Percentiles rank a stretch among this genome's conserved stretches.
Conservation (phyloP, 2,888 invertebrate species). For the Aspidiotus destructor region DNA sequence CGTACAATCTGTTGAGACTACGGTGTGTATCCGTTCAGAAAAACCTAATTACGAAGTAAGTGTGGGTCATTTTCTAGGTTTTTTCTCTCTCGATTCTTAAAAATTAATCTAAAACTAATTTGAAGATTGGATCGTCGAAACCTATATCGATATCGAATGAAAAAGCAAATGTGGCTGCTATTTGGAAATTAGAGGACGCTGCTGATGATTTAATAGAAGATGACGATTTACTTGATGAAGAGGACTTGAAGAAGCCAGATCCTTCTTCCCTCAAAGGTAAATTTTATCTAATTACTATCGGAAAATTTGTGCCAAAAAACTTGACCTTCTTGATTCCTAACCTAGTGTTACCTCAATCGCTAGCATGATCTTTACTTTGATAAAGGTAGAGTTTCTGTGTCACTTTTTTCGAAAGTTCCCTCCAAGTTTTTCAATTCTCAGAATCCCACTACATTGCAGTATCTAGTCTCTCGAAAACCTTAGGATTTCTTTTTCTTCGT, state of each 20-base stretch:
- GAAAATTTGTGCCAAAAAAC: not conserved
- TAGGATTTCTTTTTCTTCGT: too few species aligned
- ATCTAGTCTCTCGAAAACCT: too few species aligned
- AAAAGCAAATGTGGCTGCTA: slow-evolving; percentile 41
- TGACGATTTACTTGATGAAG: slow-evolving; percentile 78
- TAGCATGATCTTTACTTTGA: too few species aligned
- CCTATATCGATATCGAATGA: slow-evolving; percentile 44
- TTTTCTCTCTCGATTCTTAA: not conserved
- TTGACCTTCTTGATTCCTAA: too few species aligned
- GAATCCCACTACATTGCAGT: too few species aligned
- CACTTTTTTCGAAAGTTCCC: too few species aligned
- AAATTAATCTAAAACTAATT: slow-evolving; percentile 14
- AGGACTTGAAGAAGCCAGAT: slow-evolving; percentile 80
- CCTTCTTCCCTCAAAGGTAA: slow-evolving; percentile 70
- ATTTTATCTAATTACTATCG: slow-evolving; percentile 14
- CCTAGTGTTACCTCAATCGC: too few species aligned
- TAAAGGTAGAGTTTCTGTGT: too few species aligned
- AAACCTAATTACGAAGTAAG: slow-evolving; percentile 63
- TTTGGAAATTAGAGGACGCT: slow-evolving; percentile 65
- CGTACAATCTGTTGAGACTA: too few species aligned
- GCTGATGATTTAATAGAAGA: slow-evolving; percentile 68
- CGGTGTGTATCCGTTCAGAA: not conserved
- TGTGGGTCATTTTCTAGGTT: slow-evolving; percentile 11
- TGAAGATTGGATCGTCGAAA: slow-evolving; percentile 52
- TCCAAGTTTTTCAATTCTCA: too few species aligned